A percentile compares a stretch with the other conserved stretches of the same genome.
These are phyloP conservation scores for Lochmaea capreae DNA, from an alignment of 2,888 invertebrate genomes.

Conservation along the genomic window DNA sequence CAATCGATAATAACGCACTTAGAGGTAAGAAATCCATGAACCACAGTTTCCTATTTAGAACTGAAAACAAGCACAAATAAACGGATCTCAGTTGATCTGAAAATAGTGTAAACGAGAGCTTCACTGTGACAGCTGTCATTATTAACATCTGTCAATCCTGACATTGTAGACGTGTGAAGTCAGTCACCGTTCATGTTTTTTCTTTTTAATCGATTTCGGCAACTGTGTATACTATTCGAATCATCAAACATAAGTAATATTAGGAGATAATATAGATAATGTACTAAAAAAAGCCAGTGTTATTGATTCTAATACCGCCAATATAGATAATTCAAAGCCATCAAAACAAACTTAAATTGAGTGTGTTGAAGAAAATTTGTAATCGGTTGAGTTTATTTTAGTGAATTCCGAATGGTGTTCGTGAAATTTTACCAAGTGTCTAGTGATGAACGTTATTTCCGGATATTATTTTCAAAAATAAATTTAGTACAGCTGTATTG, in stretches of 20 bases:
- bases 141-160: not conserved
- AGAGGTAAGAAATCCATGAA: too few species aligned
- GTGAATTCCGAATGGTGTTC: not conserved
- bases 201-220: constrained; percentile 1
- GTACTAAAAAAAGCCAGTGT: constrained; percentile 3
- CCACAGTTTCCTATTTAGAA: too few species aligned
- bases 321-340: not conserved
- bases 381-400: not conserved
- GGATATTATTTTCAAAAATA: not conserved
- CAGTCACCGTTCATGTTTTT: not conserved
- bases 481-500: not conserved
- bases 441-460: not conserved
- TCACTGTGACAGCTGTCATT: too few species aligned
- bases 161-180: too few species aligned
- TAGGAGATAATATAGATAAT: constrained; percentile 17
- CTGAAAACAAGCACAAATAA: too few species aligned
- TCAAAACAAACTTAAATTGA: not conserved
- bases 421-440: not conserved
- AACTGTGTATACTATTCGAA: not conserved
- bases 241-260: not conserved
- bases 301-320: not conserved
- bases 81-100: too few species aligned
- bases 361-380: not conserved
- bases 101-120: too few species aligned
- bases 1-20: too few species aligned